phyloP scores from a whole-genome alignment of 2,888 invertebrate genomes.

The Rhingia rostrata region DNA sequence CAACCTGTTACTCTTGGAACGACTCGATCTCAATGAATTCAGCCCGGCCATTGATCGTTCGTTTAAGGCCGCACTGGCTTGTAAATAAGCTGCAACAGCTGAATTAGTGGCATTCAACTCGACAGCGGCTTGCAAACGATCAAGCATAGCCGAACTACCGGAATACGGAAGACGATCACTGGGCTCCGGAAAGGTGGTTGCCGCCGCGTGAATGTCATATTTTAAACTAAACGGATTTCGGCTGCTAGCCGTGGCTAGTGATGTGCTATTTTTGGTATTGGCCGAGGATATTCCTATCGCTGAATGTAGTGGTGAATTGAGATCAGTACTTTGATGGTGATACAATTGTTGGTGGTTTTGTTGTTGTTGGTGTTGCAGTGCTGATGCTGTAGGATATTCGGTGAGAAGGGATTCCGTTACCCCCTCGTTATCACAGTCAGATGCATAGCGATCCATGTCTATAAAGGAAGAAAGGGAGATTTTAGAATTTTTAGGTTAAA shows the following conservation, averaged over 20 bases:
- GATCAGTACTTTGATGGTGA: slow-evolving; percentile 69
- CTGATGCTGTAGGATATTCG: slow-evolving; percentile 81
- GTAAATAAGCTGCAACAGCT: slow-evolving; percentile 64
- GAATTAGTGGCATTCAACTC: slow-evolving; percentile 68
- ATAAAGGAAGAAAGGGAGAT: slow-evolving; percentile 71
- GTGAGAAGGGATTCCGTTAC: slow-evolving; percentile 82
- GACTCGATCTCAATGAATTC: slow-evolving; percentile 79
- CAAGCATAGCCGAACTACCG: slow-evolving; percentile 78
- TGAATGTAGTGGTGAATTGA: slow-evolving; percentile 78
- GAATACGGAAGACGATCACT: slow-evolving; percentile 78
- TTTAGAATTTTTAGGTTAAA: not conserved
- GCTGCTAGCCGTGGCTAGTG: slow-evolving; percentile 77
- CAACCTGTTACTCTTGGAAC: slow-evolving; percentile 78
- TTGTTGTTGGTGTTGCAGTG: slow-evolving; percentile 78
- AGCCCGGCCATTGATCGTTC: slow-evolving; percentile 80
- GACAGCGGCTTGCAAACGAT: slow-evolving; percentile 77
- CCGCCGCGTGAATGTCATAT: slow-evolving; percentile 78
- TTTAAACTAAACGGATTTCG: slow-evolving; percentile 82
- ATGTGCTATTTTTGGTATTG: slow-evolving; percentile 76
- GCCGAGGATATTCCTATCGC: slow-evolving; percentile 69
- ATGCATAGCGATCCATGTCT: slow-evolving; percentile 90
- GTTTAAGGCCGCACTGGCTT: slow-evolving; percentile 72
- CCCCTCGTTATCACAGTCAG: slow-evolving; percentile 88
- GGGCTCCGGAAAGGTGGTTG: slow-evolving; percentile 76
- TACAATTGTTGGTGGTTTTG: slow-evolving; percentile 65